Percentiles rank a stretch among this genome's conserved stretches.
phyloP scores from a whole-genome alignment of 2,113 vertebrate species.

The Clarias gariepinus region DNA sequence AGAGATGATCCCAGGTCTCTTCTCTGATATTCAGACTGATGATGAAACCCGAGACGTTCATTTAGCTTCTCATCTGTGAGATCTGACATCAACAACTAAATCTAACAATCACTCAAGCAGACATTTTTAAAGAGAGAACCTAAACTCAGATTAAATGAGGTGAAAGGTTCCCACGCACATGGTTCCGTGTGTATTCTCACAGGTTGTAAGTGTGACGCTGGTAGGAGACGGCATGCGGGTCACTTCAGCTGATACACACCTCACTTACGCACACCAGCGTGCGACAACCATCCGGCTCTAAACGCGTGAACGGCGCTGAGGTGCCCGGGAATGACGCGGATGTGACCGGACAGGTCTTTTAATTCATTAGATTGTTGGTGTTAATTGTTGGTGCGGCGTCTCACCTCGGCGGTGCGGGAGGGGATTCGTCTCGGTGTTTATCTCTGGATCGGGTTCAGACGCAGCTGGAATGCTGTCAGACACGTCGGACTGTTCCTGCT shows the following conservation, averaged over 20 bases:
- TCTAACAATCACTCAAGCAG: neutral
- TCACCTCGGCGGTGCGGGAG: neutral
- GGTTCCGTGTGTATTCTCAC: neutral
- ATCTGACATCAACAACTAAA: no score
- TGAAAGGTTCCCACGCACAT: neutral
- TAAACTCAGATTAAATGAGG: neutral
- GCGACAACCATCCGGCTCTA: neutral
- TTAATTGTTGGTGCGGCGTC: neutral
- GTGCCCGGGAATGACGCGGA: neutral
- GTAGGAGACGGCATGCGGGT: neutral
- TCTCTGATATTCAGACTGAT: neutral
- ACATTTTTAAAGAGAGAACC: neutral
- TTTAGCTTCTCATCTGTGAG: neutral
- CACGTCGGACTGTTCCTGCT: neutral
- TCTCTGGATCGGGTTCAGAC: neutral
- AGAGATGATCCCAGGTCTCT: neutral
- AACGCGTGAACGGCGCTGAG: neutral
- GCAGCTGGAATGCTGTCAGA: conserved; percentile 6
- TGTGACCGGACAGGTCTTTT: neutral
- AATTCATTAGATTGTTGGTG: neutral
- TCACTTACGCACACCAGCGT: neutral
- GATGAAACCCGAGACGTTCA: neutral
- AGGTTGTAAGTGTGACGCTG: neutral
- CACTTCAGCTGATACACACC: neutral
- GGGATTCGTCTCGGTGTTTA: neutral